Percentiles rank a stretch among this genome's conserved stretches.
phyloP scores from a whole-genome alignment of 2,888 invertebrate species.

The Drosophila birchii region DNA sequence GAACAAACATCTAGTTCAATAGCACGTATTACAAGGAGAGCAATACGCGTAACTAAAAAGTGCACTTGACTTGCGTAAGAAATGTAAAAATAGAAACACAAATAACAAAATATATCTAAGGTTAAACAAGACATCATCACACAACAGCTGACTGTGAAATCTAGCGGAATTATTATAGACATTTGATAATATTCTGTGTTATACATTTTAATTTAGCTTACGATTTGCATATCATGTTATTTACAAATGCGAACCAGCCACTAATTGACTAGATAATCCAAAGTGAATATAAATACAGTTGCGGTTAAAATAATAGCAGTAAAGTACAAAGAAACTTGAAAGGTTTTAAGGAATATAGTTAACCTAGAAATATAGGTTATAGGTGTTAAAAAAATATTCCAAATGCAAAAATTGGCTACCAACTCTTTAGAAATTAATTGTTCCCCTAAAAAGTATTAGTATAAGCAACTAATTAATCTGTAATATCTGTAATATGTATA shows the following conservation, averaged over 20 bases:
- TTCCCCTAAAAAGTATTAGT: not conserved
- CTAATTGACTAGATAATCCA: slow-evolving; percentile 57
- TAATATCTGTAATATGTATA: not conserved
- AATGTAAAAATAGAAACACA: slow-evolving; percentile 31
- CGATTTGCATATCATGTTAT: slow-evolving; percentile 53
- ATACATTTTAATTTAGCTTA: slow-evolving; percentile 52
- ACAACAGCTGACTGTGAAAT: slow-evolving; percentile 25
- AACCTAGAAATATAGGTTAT: no score
- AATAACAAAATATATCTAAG: slow-evolving; percentile 32
- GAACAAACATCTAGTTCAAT: not conserved
- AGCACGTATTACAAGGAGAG: slow-evolving; percentile 18
- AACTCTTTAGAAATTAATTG: no score
- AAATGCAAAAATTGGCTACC: no score
- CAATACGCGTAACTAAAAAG: slow-evolving; percentile 12
- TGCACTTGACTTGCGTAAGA: slow-evolving; percentile 28
- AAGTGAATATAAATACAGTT: slow-evolving; percentile 20
- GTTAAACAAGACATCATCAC: slow-evolving; percentile 29
- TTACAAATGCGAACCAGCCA: slow-evolving; percentile 39
- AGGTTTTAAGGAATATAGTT: no score
- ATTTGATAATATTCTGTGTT: slow-evolving; percentile 52
- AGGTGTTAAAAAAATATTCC: no score
- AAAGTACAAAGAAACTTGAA: not conserved
- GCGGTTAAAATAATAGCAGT: not conserved
- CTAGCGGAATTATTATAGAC: slow-evolving; percentile 36
- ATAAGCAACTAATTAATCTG: not conserved